phyloP scores from a whole-genome alignment of 2,888 invertebrate species.

The Drosophila macrospina region DNA sequence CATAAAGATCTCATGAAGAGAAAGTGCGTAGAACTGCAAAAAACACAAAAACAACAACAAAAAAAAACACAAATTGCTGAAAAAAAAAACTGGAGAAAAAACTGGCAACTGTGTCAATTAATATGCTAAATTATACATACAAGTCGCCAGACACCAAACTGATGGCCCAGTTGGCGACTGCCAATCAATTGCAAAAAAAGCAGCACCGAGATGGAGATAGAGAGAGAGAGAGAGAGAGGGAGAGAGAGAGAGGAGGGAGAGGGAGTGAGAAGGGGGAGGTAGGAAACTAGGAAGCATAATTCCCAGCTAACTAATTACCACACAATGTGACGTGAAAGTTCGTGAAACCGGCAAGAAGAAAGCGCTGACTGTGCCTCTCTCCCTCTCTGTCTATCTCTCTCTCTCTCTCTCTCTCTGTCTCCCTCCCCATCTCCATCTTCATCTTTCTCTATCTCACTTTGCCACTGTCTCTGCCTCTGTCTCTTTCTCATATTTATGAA shows the following conservation, averaged over 20 bases:
- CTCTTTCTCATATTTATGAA: slow-evolving; percentile 2
- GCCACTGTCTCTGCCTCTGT: neutral
- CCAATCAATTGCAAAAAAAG: slow-evolving; percentile 73
- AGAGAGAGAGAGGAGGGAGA: neutral
- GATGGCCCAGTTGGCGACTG: slow-evolving; percentile 77
- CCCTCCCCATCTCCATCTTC: neutral
- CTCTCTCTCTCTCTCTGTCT: neutral
- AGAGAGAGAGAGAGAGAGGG: slow-evolving; percentile 2
- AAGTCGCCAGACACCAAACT: slow-evolving; percentile 52
- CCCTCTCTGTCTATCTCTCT: neutral
- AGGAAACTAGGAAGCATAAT: slow-evolving; percentile 82
- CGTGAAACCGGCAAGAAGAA: slow-evolving; percentile 59
- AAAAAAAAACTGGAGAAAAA: slow-evolving; percentile 31
- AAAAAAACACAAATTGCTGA: slow-evolving; percentile 9
- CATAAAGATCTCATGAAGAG: slow-evolving; percentile 77
- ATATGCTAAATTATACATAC: slow-evolving; percentile 80
- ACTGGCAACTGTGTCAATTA: slow-evolving; percentile 79
- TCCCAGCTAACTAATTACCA: slow-evolving; percentile 81
- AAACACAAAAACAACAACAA: neutral
- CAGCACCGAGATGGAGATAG: slow-evolving; percentile 8
- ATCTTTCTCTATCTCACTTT: neutral
- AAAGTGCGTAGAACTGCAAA: slow-evolving; percentile 75
- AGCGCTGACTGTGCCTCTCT: slow-evolving; percentile 17
- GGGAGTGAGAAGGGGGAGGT: neutral
- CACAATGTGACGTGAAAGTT: slow-evolving; percentile 81